Evolutionary conservation across 2,113 vertebrate species (phyloP), one percentile per base, ranked within the genome.

Genomic region (Pollimyrus isidori): DNA sequence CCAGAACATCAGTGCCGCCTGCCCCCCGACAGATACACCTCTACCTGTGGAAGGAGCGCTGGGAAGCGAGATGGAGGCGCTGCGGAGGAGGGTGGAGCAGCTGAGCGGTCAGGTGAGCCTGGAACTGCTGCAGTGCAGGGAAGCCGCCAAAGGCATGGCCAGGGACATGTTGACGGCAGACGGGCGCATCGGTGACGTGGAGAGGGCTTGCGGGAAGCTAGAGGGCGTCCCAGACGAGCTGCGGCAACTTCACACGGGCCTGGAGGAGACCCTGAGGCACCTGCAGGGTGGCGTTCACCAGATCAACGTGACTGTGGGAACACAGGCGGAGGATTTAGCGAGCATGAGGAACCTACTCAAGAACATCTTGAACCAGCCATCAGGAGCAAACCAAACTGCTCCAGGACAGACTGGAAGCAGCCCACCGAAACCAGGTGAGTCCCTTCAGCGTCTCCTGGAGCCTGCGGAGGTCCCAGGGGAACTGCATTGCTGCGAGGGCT

Each of bases 401-500:
- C 15, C 15, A 35, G 50, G 19, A 4, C 13, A 17, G 26, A 35
- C 50, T 53, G 49, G 1, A 0, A 35, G 13, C 13, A 53, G 15
- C 26, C 95, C 92, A 2, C 89, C 95, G 91, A 93, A 95, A 23
- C 94, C 95, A 94, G 95, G 98, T 99, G 95, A 96, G 98, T 95
- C 45, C 42, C 35, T 49, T 69, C 45, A 26, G 45, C 48, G 19
- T 84, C 42, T 35, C 62, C 50, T 69, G 53, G 45, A 35, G 4
- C 39, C 26, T 46, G 45, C 4, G 0, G 45, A 6, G 45, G 45
- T 46, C 45, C 45, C 45, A 46, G 45, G 45, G 7, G 7, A 10
- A 49, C 48, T 46, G 45, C 26, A 30, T 17, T 35, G 17, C 48
- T 52, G 50, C 0, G 62, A 30, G 62, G 62, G 26, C 10, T 35